Base-by-base conservation (phyloP, 2,888 invertebrate species). In the Limulus polyphemus region DNA sequence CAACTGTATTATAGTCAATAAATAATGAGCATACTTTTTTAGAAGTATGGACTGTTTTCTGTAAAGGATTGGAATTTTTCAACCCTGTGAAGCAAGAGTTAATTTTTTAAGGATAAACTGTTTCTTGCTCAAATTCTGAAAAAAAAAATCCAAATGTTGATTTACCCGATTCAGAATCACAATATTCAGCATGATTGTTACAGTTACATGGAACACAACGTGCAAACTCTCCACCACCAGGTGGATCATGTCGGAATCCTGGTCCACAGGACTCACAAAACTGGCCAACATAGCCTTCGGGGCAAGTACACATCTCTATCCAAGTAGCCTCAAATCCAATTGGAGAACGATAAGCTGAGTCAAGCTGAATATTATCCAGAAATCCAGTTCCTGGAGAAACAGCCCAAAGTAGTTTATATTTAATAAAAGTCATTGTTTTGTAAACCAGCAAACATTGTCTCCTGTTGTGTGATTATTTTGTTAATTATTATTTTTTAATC, bases 261-360 rank as follows among this genome's bases (percentile, higher is more conserved):
- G 95, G 90, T 0, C 89, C 90, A 75, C 99, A 99, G 1, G 92
- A 92, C 77, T 99, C 98, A 73, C 99, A 99, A 76, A 90, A 95
- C 76, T 97, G 94, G 0, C 97, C 72, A 32, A 72, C 72, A 70
- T 90, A 93, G 0, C 83, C 82, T 52, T 78, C 88, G 0, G 90
- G 90, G 73, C 98, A 98, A 1, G 87, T 84, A 74, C 98, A 98
- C 73, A 87, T 86, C 76, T 98, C 98, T 46, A 98, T 87, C 95
- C 95, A 97, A 55, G 85, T 84, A 0, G 94, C 95, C 1, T 87
- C 84, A 48, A 87, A 87, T 0, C 87, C 84, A 0, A 89, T 88
- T 32, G 68, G 61, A 5, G 59, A 58, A 14, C 63, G 65, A n/a
- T 68, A 65, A 0, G 97, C 98, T 0, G 94, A 89, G 72, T 91